Evolutionary conservation across 1,140 invertebrate species (phyloP).

Genomic region (Euwallacea similis): DNA sequence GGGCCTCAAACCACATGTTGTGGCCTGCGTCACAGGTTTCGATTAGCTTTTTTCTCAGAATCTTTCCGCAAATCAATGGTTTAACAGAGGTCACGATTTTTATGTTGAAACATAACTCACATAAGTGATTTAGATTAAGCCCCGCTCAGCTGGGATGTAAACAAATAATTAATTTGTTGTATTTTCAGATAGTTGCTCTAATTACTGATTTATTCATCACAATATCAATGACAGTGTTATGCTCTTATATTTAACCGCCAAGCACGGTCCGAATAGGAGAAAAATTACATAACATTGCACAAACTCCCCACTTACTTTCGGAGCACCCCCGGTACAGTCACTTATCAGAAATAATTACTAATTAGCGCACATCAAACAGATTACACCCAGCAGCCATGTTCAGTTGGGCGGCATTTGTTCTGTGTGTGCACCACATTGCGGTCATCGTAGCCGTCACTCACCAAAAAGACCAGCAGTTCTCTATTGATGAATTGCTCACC

Average conservation of each 20-base stretch:
- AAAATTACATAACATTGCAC: neutral
- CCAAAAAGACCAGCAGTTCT: slow-evolving; percentile 13
- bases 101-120: neutral
- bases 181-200: neutral
- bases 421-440: slow-evolving; percentile 19
- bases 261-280: neutral
- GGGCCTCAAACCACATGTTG: neutral
- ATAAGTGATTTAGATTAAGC: slow-evolving; percentile 18
- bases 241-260: neutral
- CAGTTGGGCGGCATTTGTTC: slow-evolving; percentile 24
- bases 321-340: slow-evolving; percentile 1
- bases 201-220: too few relatives aligned
- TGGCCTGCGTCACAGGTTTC: neutral
- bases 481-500: slow-evolving; percentile 47
- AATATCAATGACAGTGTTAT: too few relatives aligned
- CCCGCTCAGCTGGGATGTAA: neutral
- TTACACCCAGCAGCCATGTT: slow-evolving; percentile 30
- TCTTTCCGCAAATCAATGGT: neutral
- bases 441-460: neutral
- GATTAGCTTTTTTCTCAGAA: neutral
- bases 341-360: slow-evolving; percentile 14
- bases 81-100: neutral
- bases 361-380: slow-evolving; percentile 36
- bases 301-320: neutral
- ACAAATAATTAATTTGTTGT: slow-evolving; percentile 20